Conservation (phyloP, 2,113 vertebrate species). For the Hoplias malabaricus region DNA sequence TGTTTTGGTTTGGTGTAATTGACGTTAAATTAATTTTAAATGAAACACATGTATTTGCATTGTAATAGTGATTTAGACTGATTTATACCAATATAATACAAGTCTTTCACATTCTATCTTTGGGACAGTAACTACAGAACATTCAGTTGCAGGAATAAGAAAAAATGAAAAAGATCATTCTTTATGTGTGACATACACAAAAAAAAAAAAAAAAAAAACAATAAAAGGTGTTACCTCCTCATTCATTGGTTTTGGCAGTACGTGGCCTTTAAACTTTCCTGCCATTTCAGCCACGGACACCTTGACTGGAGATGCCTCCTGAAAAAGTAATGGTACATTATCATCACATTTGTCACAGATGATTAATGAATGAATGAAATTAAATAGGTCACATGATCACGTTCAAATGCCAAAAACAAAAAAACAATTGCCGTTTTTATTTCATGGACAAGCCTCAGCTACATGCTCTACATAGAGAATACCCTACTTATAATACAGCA, state of each 20-base stretch:
- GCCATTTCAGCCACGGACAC: slow-evolving; percentile 73
- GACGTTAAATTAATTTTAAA: background rate
- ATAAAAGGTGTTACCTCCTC: slow-evolving; percentile 56
- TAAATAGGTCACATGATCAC: no score
- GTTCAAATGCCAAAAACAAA: no score
- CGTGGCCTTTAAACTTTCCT: slow-evolving; percentile 69
- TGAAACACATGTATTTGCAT: background rate
- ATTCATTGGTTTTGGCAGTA: slow-evolving; percentile 58
- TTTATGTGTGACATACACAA: background rate
- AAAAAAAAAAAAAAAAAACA: background rate
- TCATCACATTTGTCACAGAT: background rate
- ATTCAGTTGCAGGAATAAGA: background rate
- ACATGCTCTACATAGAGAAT: no score
- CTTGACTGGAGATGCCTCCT: slow-evolving; percentile 70
- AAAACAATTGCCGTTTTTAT: no score
- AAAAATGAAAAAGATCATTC: background rate
- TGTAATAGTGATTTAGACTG: background rate
- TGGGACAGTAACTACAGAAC: background rate
- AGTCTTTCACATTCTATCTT: background rate
- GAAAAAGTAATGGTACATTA: background rate
- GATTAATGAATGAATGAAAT: background rate
- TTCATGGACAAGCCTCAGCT: no score
- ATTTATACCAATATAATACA: background rate
- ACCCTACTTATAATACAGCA: no score
- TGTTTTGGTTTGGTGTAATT: background rate